Conservation (phyloP, 2,888 invertebrate species). For the Latrodectus hesperus region DNA sequence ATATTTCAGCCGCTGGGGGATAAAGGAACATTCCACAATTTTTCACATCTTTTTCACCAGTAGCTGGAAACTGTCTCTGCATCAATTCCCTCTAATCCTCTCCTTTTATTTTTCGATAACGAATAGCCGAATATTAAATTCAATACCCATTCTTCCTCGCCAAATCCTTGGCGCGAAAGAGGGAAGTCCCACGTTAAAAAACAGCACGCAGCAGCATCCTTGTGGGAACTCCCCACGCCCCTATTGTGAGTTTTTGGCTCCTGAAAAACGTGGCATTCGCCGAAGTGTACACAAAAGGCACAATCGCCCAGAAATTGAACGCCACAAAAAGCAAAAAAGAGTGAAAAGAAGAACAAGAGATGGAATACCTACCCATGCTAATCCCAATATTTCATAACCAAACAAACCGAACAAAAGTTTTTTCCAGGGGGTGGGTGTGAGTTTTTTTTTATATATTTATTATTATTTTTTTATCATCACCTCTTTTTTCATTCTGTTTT, state of each 20-base stretch:
- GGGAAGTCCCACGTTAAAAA: background rate
- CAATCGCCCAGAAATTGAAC: slow-evolving; percentile 9
- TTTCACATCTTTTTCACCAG: too few species aligned
- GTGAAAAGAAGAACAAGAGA: slow-evolving; percentile 20
- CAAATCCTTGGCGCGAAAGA: background rate
- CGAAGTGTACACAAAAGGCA: slow-evolving; percentile 24
- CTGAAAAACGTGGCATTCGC: slow-evolving; percentile 23
- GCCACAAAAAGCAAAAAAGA: slow-evolving; percentile 14
- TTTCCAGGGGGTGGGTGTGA: background rate
- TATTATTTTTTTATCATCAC: too few species aligned
- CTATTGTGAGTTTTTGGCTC: slow-evolving; percentile 17
- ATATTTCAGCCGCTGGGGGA: too few species aligned
- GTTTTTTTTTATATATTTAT: slow-evolving; percentile 11
- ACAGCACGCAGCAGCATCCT: background rate
- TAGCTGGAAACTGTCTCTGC: too few species aligned
- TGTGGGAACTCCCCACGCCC: background rate
- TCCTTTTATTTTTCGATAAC: background rate
- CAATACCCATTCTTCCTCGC: background rate
- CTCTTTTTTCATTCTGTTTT: background rate
- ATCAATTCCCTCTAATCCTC: background rate
- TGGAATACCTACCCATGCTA: slow-evolving; percentile 38
- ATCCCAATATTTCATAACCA: slow-evolving; percentile 60
- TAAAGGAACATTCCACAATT: too few species aligned
- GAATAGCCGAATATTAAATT: background rate
- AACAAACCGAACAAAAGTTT: slow-evolving; percentile 52